Conservation (phyloP, 2,888 invertebrate species). For the Agonopterix subpropinquella region DNA sequence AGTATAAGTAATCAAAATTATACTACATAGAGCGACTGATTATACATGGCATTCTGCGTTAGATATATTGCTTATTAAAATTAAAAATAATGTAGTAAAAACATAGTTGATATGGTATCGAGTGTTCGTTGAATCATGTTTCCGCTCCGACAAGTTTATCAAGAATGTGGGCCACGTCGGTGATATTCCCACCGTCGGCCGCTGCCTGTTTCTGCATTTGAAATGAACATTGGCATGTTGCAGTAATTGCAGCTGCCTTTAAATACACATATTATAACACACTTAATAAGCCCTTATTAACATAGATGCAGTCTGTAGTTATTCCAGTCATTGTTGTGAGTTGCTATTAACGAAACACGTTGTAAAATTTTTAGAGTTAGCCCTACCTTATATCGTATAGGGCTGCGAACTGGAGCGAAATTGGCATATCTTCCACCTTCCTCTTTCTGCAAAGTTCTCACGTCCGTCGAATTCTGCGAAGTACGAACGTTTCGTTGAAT, state of each 20-base stretch:
- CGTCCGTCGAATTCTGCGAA: conserved; percentile 47
- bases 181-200: conserved; percentile 45
- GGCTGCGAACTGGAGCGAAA: conserved; percentile 33
- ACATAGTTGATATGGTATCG: conserved; percentile 31
- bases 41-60: not conserved
- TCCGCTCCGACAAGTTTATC: conserved; percentile 63
- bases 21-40: not conserved
- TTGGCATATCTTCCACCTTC: conserved; percentile 36
- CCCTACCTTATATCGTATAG: conserved; percentile 46
- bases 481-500: conserved; percentile 6
- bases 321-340: too few species aligned
- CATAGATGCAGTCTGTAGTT: too few species aligned
- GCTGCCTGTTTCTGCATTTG: conserved; percentile 32
- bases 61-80: not conserved
- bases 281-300: not conserved
- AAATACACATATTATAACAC: conserved; percentile 8
- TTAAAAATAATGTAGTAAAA: conserved; percentile 13
- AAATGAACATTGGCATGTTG: conserved; percentile 21
- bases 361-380: not conserved
- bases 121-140: conserved; percentile 49
- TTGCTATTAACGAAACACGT: too few species aligned
- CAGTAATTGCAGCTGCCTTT: conserved; percentile 24
- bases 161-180: conserved; percentile 52
- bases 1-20: too few species aligned
- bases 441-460: conserved; percentile 53